Evolutionary conservation across 2,888 invertebrate genomes (phyloP).

Genomic region (Pristionchus japonicus): DNA sequence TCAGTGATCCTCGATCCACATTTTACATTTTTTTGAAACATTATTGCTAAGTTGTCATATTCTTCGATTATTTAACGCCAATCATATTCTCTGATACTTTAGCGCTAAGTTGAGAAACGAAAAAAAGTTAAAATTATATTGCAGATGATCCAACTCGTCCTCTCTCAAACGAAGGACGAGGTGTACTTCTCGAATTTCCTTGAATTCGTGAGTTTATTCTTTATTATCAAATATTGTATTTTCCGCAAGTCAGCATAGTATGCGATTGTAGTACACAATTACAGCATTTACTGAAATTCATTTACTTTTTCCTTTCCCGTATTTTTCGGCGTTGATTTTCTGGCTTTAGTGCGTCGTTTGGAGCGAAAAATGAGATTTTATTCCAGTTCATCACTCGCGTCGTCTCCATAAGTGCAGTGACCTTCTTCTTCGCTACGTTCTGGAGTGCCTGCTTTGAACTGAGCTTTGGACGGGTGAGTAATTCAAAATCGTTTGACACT

Average conservation of each 20-base stretch:
- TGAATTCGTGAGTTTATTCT: neutral
- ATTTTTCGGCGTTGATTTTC: too few relatives aligned
- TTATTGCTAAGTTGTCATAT: too few relatives aligned
- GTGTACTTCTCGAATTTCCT: constrained; percentile 23
- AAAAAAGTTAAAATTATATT: neutral
- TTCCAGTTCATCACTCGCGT: constrained; percentile 26
- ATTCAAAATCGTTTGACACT: neutral
- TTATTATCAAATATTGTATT: neutral
- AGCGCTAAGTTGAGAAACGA: too few relatives aligned
- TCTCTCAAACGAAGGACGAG: neutral
- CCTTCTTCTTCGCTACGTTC: constrained; percentile 7
- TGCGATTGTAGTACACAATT: too few relatives aligned
- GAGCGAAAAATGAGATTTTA: too few relatives aligned
- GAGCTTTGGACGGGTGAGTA: constrained; percentile 20
- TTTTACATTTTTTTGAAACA: too few relatives aligned
- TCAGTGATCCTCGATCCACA: neutral
- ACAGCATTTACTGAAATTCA: too few relatives aligned
- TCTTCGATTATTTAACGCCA: too few relatives aligned
- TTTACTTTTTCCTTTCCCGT: too few relatives aligned
- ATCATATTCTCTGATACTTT: too few relatives aligned
- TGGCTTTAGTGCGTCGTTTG: too few relatives aligned
- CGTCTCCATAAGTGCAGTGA: neutral
- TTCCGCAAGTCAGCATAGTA: too few relatives aligned
- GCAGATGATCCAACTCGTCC: neutral
- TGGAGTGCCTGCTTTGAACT: constrained; percentile 26